Percentiles rank a stretch among this genome's conserved stretches.
Evolutionary conservation across 2,888 invertebrate genomes (phyloP).

Genomic region (Anthrax anthrax): DNA sequence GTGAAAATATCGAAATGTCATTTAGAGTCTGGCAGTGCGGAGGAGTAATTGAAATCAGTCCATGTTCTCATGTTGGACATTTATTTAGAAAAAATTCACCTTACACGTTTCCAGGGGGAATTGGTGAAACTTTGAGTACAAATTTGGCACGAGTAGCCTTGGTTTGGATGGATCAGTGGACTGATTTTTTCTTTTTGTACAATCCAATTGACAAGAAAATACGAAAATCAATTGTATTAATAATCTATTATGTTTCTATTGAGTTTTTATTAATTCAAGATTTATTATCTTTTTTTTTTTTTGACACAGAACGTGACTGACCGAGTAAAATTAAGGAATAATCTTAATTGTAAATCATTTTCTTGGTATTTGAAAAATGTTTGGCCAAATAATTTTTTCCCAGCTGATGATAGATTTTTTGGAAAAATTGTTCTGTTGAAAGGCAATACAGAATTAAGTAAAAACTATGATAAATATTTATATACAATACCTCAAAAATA

Average conservation of each 20-base stretch:
- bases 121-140: conserved; percentile 59
- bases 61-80: conserved; percentile 89
- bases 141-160: conserved; percentile 87
- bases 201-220: conserved; percentile 44
- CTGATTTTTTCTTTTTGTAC: conserved; percentile 78
- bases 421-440: conserved; percentile 54
- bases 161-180: conserved; percentile 99
- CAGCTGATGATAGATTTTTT: conserved; percentile 72
- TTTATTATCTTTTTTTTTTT: conserved; percentile 32
- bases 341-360: conserved; percentile 71
- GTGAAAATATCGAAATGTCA: conserved; percentile 93
- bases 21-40: conserved; percentile 96
- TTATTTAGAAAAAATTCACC: conserved; percentile 86
- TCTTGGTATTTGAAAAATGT: conserved; percentile 88
- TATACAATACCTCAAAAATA: conserved; percentile 22
- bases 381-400: conserved; percentile 95
- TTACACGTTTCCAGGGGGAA: conserved; percentile 89
- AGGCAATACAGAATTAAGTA: conserved; percentile 22
- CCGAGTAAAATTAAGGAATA: conserved; percentile 52
- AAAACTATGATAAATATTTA: conserved; percentile 23
- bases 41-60: conserved; percentile 76
- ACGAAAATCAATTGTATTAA: conserved; percentile 14
- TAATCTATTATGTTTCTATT: neutral
- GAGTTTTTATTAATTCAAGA: too few relatives aligned
- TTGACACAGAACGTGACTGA: conserved; percentile 39